Conservation (phyloP, 53 echinoderm and acorn worm genomes). For the Patiria pectinifera region DNA sequence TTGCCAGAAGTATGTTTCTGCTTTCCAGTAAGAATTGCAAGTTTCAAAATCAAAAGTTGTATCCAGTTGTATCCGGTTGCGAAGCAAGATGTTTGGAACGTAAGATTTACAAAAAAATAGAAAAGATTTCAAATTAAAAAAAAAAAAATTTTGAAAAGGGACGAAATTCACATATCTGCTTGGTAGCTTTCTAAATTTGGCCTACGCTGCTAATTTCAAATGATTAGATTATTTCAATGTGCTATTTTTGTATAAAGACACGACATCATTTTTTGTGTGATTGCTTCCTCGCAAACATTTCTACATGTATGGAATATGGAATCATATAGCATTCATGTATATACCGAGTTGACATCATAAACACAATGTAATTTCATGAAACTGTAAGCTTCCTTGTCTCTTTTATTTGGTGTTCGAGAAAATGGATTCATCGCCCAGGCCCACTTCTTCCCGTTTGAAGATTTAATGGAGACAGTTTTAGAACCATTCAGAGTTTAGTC, state of each 20-base stretch:
- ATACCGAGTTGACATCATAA: conserved; percentile 31
- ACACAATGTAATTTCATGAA: conserved; percentile 39
- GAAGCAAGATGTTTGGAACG: too few relatives aligned
- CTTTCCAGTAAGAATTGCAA: background rate
- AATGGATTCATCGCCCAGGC: too few relatives aligned
- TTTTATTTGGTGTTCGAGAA: background rate
- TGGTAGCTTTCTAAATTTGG: background rate
- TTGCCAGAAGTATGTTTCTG: background rate
- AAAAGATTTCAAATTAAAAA: too few relatives aligned
- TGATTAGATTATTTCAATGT: conserved; percentile 27
- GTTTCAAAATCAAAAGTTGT: too few relatives aligned
- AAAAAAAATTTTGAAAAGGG: background rate
- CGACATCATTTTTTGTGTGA: conserved; percentile 55
- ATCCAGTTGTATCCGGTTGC: too few relatives aligned
- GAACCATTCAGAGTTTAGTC: too few relatives aligned
- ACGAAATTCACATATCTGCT: background rate
- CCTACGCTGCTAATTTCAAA: conserved; percentile 1
- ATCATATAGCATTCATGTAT: conserved; percentile 41
- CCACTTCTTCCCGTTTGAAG: too few relatives aligned
- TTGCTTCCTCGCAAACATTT: conserved; percentile 43
- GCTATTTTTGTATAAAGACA: conserved; percentile 61
- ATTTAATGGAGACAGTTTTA: too few relatives aligned
- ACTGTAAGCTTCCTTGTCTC: background rate
- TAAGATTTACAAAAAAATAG: too few relatives aligned
- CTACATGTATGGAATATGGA: conserved; percentile 52